phyloP scores from a whole-genome alignment of 2,797 vertebrate species.

The Enteromius fasciolatus region DNA sequence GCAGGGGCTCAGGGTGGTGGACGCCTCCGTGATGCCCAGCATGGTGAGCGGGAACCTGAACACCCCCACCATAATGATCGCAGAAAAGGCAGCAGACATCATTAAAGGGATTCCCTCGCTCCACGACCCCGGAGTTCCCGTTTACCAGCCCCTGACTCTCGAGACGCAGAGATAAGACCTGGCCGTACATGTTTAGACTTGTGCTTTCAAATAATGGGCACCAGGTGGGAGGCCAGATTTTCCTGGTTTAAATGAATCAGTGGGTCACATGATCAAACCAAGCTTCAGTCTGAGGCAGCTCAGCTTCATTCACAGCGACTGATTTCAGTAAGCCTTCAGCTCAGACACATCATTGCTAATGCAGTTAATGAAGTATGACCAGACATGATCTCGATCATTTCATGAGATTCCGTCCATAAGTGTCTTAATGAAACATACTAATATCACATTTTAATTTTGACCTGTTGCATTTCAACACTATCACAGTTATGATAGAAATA shows the following conservation, averaged over 20 bases:
- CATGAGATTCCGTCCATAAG: background rate
- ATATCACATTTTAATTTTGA: background rate
- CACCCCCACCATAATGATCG: constrained; percentile 95
- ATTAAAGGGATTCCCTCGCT: constrained; percentile 84
- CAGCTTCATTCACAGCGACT: background rate
- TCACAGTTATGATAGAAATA: too few species aligned
- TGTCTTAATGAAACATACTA: background rate
- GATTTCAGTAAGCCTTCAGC: background rate
- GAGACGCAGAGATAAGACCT: constrained; percentile 73
- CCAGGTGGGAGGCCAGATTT: background rate
- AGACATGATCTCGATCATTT: background rate
- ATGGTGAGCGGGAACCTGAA: constrained; percentile 94
- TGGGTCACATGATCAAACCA: background rate
- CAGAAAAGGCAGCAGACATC: constrained; percentile 92
- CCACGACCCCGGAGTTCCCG: constrained; percentile 77
- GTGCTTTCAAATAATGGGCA: background rate
- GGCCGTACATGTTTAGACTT: background rate
- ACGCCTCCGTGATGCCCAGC: constrained; percentile 98
- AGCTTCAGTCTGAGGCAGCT: background rate
- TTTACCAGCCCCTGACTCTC: constrained; percentile 84
- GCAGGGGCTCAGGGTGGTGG: constrained; percentile 88
- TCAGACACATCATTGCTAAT: background rate
- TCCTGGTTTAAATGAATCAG: background rate
- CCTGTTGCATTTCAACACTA: too few species aligned
- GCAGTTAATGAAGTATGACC: background rate